Evolutionary conservation across 2,797 vertebrate species (phyloP).

Genomic region (Onychomys leucogaster): DNA sequence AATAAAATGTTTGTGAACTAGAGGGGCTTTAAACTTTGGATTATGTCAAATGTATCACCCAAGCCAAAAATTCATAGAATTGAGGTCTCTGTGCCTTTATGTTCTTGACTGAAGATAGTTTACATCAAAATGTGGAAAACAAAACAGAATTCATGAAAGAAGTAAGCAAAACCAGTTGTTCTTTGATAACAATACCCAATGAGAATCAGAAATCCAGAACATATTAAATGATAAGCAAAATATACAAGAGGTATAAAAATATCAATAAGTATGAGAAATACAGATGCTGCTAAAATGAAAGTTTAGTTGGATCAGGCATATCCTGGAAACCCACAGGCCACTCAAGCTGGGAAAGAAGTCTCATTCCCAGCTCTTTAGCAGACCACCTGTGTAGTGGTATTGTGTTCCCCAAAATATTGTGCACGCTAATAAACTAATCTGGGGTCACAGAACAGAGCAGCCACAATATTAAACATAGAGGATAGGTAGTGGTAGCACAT

Average conservation of each 20-base stretch:
- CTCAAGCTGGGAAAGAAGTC: not conserved
- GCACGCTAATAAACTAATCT: no score
- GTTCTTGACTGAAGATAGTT: not conserved
- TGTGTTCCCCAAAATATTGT: no score
- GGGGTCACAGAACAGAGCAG: no score
- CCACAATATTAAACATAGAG: no score
- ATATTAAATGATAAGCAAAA: slow-evolving; percentile 25
- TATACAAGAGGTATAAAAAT: not conserved
- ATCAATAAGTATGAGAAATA: slow-evolving; percentile 9
- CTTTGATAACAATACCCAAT: slow-evolving; percentile 4
- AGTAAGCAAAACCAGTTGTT: not conserved
- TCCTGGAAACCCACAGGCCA: not conserved
- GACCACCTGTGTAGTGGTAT: no score
- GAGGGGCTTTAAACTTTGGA: slow-evolving; percentile 10
- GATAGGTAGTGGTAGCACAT: no score
- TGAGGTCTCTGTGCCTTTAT: slow-evolving; percentile 9
- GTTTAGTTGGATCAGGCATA: not conserved
- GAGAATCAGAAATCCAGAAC: slow-evolving; percentile 36
- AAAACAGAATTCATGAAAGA: slow-evolving; percentile 7
- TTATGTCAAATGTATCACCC: slow-evolving; percentile 9
- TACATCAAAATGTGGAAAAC: slow-evolving; percentile 17
- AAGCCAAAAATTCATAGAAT: slow-evolving; percentile 19
- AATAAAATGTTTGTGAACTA: slow-evolving; percentile 34
- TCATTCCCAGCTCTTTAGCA: not conserved
- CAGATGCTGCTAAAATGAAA: slow-evolving; percentile 25